phyloP scores from a whole-genome alignment of 1,140 invertebrate genomes.

The Copidosoma floridanum region DNA sequence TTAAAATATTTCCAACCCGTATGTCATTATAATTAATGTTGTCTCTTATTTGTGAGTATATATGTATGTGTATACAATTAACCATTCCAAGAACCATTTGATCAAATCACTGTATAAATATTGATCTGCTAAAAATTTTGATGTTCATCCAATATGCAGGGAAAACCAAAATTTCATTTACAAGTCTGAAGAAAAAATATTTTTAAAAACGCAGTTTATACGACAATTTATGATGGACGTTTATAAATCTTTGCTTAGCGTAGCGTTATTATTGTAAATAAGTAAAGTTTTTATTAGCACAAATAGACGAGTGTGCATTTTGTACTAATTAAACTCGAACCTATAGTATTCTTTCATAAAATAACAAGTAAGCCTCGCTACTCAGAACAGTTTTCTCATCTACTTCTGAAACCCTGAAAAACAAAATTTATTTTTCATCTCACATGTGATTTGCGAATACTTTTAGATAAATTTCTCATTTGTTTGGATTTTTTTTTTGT shows the following conservation, averaged over 20 bases:
- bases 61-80: too few relatives aligned
- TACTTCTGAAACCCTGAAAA: slow-evolving; percentile 70
- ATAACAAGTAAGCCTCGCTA: slow-evolving; percentile 93
- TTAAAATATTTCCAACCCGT: neutral
- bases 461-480: slow-evolving; percentile 10
- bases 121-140: neutral
- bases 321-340: slow-evolving; percentile 3
- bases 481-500: too few relatives aligned
- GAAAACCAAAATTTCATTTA: neutral
- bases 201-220: neutral
- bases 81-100: neutral
- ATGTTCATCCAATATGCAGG: neutral
- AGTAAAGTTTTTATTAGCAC: too few relatives aligned
- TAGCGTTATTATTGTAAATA: too few relatives aligned
- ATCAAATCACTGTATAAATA: slow-evolving; percentile 1
- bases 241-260: slow-evolving; percentile 2
- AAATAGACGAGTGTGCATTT: neutral
- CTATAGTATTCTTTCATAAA: slow-evolving; percentile 89
- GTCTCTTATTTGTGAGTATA: too few relatives aligned
- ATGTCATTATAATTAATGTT: neutral
- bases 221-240: neutral
- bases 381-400: slow-evolving; percentile 77
- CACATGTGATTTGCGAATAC: neutral
- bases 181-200: slow-evolving; percentile 3
- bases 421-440: slow-evolving; percentile 6